Evolutionary conservation across 2,888 invertebrate genomes (phyloP), one percentile per base, ranked within the genome.

Genomic region (Tuberolachnus salignus): DNA sequence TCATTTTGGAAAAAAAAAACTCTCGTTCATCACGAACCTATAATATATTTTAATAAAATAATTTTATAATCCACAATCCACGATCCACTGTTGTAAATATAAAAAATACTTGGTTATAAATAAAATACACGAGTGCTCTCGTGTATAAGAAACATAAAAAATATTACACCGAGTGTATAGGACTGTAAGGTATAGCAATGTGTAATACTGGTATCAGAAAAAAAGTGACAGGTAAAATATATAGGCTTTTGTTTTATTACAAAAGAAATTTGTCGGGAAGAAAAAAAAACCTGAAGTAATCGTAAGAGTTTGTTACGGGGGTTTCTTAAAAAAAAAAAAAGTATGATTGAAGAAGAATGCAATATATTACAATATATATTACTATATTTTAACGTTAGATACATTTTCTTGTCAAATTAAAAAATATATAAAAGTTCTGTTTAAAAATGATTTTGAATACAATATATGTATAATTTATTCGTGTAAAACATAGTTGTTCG

Each of bases 211-310:
- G 49, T 59, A 26, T 44, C 14, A 49, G 51, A 42, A 53, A 61
- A n/a, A 63, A 63, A 53, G 21, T 73, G 63, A 51, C 63, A 63
- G 61, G 42, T 63, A 42, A 63, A 73, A 73, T 73, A 63, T 73
- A 42, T 53, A 63, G 51, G n/a, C 63, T 73, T 59, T 72, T 73
- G 51, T 73, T 73, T 53, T 42, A 53, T 63, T 53, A 63, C 51
- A 61, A 53, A 63, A 42, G 34, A 63, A 63, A 73, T 63, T 63
- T 61, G 55, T 70, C n/a, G 16, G 16, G 21, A 61, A 63, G 26
- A 49, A 73, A 51, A 49, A 26, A 59, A 46, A 59, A 72, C n/a
- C 61, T 51, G 34, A 21, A 53, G 63, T 51, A 53, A 63, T 73
- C 63, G 8, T 21, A 21, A 21, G 19, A 16, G 51, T 73, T 63